A percentile compares a stretch with the other conserved stretches of the same genome.
Conservation (phyloP, 2,113 vertebrate species). For the Camelus bactrianus region DNA sequence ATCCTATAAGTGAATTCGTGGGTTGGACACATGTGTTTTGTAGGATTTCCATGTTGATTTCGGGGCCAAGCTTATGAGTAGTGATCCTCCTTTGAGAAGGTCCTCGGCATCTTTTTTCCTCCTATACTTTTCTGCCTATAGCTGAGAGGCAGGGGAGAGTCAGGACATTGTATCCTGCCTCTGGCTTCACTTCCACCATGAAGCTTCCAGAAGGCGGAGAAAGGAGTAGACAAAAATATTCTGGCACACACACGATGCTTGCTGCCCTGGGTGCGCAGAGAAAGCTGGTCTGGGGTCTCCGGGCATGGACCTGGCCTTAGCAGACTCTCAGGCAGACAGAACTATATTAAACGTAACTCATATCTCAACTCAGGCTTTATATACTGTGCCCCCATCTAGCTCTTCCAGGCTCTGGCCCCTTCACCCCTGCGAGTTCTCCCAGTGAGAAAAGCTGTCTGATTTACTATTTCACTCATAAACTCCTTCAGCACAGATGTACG, state of each 20-base stretch:
- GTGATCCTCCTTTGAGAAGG: background rate
- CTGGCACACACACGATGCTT: background rate
- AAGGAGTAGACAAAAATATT: background rate
- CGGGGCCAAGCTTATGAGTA: background rate
- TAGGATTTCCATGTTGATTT: background rate
- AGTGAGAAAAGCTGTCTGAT: background rate
- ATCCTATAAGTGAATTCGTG: constrained; percentile 67
- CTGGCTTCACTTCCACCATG: background rate
- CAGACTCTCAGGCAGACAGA: background rate
- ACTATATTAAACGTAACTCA: background rate
- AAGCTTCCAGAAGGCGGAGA: constrained; percentile 34
- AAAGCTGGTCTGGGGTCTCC: background rate
- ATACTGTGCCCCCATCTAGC: background rate
- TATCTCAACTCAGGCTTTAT: background rate
- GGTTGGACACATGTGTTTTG: constrained; percentile 49
- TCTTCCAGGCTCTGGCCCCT: background rate
- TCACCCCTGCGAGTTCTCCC: background rate
- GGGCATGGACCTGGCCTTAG: background rate
- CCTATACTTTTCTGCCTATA: background rate
- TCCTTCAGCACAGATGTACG: background rate
- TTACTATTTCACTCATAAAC: background rate
- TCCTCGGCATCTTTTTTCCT: background rate
- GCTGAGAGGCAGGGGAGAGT: background rate
- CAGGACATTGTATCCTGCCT: background rate
- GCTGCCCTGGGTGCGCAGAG: background rate